Base-by-base conservation (phyloP, 1,140 invertebrate species). In the Sitophilus oryzae region DNA sequence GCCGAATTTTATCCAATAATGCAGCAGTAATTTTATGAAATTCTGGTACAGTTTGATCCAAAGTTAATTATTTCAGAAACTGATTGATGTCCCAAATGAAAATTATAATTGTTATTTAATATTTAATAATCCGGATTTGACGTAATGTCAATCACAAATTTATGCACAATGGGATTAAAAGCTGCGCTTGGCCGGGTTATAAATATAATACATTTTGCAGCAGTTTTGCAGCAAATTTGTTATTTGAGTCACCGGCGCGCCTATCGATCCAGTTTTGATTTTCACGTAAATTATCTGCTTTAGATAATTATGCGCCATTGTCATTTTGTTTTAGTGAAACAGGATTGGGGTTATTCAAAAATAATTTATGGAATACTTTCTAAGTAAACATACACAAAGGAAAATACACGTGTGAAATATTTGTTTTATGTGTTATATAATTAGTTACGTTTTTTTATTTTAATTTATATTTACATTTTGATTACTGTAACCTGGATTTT, bases 71-170 rank as follows among this genome's bases (percentile, higher is more conserved):
- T 55, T 58, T 34, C 23, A n/a, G 37, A 52, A 38, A 56, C 55
- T 64, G 62, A 64, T 64, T 64, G 62, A 64, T 64, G 59, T 61
- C 46, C 60, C 52, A 50, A 56, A 64, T 61, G 62, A 64, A 64
- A 64, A 64, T 64, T 64, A 59, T 64, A 64, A 64, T 63, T 63
- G 56, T 63, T 63, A 61, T 64, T 64, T 59, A 61, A 64, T 64
- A 64, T 64, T 64, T 59, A 64, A 64, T 64, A 64, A 61, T 64
- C 50, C 59, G 42, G 61, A 51, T 61, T 56, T 59, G 56, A 61
- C 62, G 52, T 61, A 44, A 58, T 38, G 59, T 64, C 62, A 64
- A 61, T 64, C 62, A 64, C 23, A 47, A 55, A 60, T 59, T 57
- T 57, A 61, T 59, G 43, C 62, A 37, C 48, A 55, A 41, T 57